phyloP scores from a whole-genome alignment of 2,113 vertebrate genomes.

The Tylochromis polylepis region DNA sequence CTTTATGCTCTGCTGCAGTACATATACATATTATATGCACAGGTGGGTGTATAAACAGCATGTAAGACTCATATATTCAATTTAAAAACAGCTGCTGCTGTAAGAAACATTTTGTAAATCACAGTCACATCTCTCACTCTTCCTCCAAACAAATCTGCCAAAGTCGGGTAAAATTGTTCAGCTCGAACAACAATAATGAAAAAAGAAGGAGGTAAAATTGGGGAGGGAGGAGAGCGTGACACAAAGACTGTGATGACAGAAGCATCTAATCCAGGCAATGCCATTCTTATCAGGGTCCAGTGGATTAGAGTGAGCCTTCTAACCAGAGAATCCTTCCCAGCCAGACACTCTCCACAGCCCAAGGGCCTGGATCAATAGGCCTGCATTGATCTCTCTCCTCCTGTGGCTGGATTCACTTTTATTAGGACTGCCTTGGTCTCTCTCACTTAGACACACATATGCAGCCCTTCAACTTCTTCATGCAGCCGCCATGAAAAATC shows the following conservation, averaged over 20 bases:
- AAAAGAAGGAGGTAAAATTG: slow-evolving; percentile 40
- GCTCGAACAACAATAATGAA: slow-evolving; percentile 56
- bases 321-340: slow-evolving; percentile 74
- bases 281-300: slow-evolving; percentile 80
- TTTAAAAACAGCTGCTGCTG: background rate
- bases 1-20: background rate
- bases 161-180: slow-evolving; percentile 27
- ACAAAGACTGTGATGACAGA: slow-evolving; percentile 71
- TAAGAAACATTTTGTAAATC: background rate
- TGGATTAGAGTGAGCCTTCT: slow-evolving; percentile 78
- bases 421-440: slow-evolving; percentile 64
- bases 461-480: slow-evolving; percentile 6
- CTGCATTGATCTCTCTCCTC: slow-evolving; percentile 72
- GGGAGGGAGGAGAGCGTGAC: slow-evolving; percentile 53
- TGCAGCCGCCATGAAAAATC: background rate
- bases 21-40: background rate
- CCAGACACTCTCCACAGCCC: slow-evolving; percentile 70
- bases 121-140: background rate
- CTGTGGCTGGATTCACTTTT: slow-evolving; percentile 73
- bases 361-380: slow-evolving; percentile 75
- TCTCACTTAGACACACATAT: slow-evolving; percentile 39
- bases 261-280: slow-evolving; percentile 76
- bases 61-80: background rate
- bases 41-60: background rate
- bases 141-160: slow-evolving; percentile 14